phyloP scores from a whole-genome alignment of 2,888 invertebrate species.

The Chaitophorus viminalis region DNA sequence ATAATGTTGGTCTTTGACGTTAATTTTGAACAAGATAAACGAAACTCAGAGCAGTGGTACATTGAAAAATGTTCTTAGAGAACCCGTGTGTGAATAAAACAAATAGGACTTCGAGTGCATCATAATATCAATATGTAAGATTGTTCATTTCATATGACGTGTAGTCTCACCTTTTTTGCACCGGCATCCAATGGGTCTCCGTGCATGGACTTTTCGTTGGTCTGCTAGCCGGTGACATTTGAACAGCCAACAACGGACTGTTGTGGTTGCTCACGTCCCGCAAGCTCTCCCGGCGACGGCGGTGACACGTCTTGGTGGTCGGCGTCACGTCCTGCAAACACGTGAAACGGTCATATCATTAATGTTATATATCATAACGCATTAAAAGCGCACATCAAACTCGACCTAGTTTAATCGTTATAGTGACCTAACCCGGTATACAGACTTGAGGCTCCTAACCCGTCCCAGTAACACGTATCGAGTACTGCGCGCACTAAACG shows the following conservation, averaged over 20 bases:
- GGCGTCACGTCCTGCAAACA: slow-evolving; percentile 38
- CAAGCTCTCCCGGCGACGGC: slow-evolving; percentile 45
- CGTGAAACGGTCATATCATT: neutral
- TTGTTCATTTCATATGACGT: no score
- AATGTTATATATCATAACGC: neutral
- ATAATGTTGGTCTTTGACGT: no score
- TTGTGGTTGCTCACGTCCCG: slow-evolving; percentile 57
- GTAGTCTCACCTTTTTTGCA: slow-evolving; percentile 49
- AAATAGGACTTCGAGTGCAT: no score
- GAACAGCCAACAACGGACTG: slow-evolving; percentile 28
- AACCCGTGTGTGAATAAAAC: no score
- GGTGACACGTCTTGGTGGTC: slow-evolving; percentile 2
- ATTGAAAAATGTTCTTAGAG: no score
- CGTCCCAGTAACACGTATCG: no score
- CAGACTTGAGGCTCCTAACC: no score
- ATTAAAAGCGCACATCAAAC: neutral
- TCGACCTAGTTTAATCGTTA: neutral
- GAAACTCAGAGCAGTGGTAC: no score
- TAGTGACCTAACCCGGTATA: no score
- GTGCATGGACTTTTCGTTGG: slow-evolving; percentile 51
- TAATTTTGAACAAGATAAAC: no score
- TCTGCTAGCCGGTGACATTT: slow-evolving; percentile 36
- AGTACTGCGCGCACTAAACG: neutral
- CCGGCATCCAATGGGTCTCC: slow-evolving; percentile 51
- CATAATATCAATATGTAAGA: no score